Conservation (phyloP, 2,113 vertebrate species). For the Phalacrocorax carbo region DNA sequence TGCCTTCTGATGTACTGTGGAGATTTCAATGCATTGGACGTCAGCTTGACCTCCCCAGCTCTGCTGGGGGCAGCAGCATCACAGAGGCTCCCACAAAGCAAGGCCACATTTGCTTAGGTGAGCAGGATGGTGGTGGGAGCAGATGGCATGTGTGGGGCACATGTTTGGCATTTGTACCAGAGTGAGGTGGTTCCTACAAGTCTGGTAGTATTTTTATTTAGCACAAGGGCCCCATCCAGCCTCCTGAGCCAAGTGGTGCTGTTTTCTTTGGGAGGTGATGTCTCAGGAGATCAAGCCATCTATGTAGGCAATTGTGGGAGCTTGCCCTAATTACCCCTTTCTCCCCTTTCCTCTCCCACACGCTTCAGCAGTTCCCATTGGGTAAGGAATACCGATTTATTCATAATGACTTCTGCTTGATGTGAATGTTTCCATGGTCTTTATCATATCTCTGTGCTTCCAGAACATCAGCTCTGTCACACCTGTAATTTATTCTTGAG, state of each 20-base stretch:
- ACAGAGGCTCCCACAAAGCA: background rate
- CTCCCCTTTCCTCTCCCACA: background rate
- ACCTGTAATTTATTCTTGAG: conserved; percentile 61
- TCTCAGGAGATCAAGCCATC: background rate
- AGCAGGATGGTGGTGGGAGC: background rate
- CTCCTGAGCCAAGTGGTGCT: background rate
- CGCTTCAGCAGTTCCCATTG: background rate
- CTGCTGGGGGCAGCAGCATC: background rate
- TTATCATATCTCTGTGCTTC: conserved; percentile 40
- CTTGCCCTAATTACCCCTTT: background rate
- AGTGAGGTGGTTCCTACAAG: background rate
- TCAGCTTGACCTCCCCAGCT: background rate
- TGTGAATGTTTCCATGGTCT: background rate
- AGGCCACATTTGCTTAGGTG: accelerated
- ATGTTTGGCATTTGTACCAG: accelerated
- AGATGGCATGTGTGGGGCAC: accelerated
- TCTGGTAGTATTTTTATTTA: background rate
- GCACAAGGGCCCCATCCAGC: background rate
- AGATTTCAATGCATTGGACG: background rate
- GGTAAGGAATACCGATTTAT: conserved; percentile 25
- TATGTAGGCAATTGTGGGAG: background rate
- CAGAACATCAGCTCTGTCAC: conserved; percentile 55
- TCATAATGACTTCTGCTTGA: conserved; percentile 8
- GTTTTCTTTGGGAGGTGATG: background rate
- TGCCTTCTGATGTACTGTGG: background rate